Evolutionary conservation across 2,888 invertebrate species (phyloP), one percentile per base, ranked within the genome.

Genomic region (Heliconius aoede): DNA sequence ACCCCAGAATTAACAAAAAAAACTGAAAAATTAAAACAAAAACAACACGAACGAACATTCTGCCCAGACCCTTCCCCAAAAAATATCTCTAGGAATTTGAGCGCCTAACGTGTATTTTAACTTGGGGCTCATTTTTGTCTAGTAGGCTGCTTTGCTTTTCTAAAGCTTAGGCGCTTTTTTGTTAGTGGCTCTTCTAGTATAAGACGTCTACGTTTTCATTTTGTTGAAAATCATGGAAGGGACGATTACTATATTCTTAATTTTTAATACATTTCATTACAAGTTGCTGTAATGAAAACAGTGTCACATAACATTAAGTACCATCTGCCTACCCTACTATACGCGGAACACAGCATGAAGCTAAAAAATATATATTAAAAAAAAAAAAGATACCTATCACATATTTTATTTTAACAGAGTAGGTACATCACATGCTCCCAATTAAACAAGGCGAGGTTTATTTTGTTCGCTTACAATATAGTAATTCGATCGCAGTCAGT

Each of bases 401-500:
- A 30, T 28, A 7, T 61, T 13, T 60, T 4, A 58, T 24, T 60
- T 61, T 36, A 36, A 61, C 24, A 32, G 21, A 46, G 46, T 68
- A 60, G n/a, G 60, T 68, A 73, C 46, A 51, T 69, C 55, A 69
- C 61, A 55, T 60, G 67, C 61, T 74, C 76, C 74, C 68, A 67
- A 76, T 72, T 73, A 32, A 60, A 78, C 76, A 78, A 76, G 77
- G 78, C 51, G 51, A 40, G 78, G 72, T 64, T 79, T 77, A 30
- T 71, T 76, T 77, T 58, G n/a, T 79, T 73, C 76, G 71, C 71
- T 84, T 84, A n/a, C 82, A 84, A 84, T 85, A 84, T 83, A 80
- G 87, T 88, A 87, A 88, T 86, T 83, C 83, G 87, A 89, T 85
- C 85, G 80, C 83, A 76, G 81, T 84, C 84, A 84, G 84, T 86